These are phyloP conservation scores for Eremobia ochroleuca DNA, from an alignment of 2,888 invertebrate genomes.

Conservation along the genomic window DNA sequence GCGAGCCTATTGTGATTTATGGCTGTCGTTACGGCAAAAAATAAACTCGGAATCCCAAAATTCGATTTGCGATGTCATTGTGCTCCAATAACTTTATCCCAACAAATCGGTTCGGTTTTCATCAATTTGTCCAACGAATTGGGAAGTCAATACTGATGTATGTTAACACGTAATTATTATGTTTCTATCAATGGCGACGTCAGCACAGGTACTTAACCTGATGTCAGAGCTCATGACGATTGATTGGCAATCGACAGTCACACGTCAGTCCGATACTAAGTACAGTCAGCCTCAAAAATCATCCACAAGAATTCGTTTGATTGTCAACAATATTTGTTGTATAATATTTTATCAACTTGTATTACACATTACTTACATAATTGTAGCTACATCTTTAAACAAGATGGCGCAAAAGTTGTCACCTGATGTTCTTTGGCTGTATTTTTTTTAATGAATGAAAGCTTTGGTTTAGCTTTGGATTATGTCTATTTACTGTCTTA, in stretches of 20 bases:
- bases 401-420: too few relatives aligned
- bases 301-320: neutral
- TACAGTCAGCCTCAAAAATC: neutral
- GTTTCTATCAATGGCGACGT: conserved; percentile 44
- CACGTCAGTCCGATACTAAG: conserved; percentile 14
- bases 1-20: neutral
- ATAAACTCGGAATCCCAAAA: neutral
- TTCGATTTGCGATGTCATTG: neutral
- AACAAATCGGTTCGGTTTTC: neutral
- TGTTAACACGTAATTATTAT: conserved; percentile 34
- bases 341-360: neutral
- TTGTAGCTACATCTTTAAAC: neutral
- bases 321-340: neutral
- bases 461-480: too few relatives aligned
- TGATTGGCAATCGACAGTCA: conserved; percentile 57
- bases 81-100: neutral
- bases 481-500: too few relatives aligned
- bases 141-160: conserved; percentile 8
- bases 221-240: conserved; percentile 43
- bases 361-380: neutral
- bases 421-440: too few relatives aligned
- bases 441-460: too few relatives aligned
- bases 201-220: conserved; percentile 52
- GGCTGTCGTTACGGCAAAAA: neutral
- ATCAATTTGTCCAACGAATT: conserved; percentile 10